These are phyloP conservation scores for Tachysurus fulvidraco DNA, from an alignment of 2,113 vertebrate genomes.

Conservation along the genomic window DNA sequence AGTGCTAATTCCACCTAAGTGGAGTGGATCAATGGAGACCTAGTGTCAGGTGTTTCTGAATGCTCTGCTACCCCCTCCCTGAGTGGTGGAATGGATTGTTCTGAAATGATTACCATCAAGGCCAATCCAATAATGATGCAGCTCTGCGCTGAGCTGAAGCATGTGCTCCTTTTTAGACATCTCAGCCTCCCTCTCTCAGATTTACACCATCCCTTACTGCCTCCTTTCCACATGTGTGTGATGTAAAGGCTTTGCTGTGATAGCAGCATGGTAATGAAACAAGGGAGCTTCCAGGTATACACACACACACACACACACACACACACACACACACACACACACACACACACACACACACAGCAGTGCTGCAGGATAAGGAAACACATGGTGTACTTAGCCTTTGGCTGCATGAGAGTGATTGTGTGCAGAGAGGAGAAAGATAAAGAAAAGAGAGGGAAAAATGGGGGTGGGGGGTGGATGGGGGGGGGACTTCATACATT, in stretches of 20 bases:
- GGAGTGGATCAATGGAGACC: slow-evolving; percentile 42
- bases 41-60: slow-evolving; percentile 46
- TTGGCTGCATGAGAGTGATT: slow-evolving; percentile 62
- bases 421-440: slow-evolving; percentile 56
- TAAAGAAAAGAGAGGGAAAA: slow-evolving; percentile 58
- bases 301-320: neutral
- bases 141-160: slow-evolving; percentile 22
- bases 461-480: slow-evolving; percentile 23
- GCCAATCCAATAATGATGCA: slow-evolving; percentile 54
- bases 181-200: slow-evolving; percentile 53
- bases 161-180: slow-evolving; percentile 17
- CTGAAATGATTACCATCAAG: slow-evolving; percentile 54
- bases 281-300: slow-evolving; percentile 62
- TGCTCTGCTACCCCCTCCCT: slow-evolving; percentile 22
- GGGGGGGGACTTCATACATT: slow-evolving; percentile 76
- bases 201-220: slow-evolving; percentile 68
- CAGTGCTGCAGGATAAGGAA: slow-evolving; percentile 63
- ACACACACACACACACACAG: slow-evolving; percentile 45
- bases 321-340: slow-evolving; percentile 37
- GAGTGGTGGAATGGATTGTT: slow-evolving; percentile 46
- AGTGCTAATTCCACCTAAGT: slow-evolving; percentile 26
- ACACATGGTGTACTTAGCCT: slow-evolving; percentile 62
- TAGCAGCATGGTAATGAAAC: slow-evolving; percentile 60
- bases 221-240: slow-evolving; percentile 67
- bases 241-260: slow-evolving; percentile 56